These are phyloP conservation scores for Peromyscus attwateri DNA, from an alignment of 2,797 vertebrate genomes.

Conservation along the genomic window DNA sequence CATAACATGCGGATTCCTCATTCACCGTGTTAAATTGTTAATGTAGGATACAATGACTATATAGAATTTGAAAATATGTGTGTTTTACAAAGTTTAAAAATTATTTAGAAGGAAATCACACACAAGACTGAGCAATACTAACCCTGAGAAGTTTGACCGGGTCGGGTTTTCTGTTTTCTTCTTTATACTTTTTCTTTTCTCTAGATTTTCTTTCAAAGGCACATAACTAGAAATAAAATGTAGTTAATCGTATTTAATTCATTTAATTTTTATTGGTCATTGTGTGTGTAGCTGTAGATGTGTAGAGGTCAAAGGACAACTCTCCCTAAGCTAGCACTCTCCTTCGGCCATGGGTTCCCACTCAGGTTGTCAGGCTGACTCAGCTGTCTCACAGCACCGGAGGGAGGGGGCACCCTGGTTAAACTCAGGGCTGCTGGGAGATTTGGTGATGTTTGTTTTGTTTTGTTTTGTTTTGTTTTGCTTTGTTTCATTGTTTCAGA, in stretches of 20 bases:
- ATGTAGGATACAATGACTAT: constrained; percentile 26
- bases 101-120: not conserved
- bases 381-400: too few species aligned
- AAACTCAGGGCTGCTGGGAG: not conserved
- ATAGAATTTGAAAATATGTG: constrained; percentile 4
- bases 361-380: not conserved
- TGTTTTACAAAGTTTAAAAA: not conserved
- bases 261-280: not conserved
- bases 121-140: not conserved
- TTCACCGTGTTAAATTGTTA: constrained; percentile 10
- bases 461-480: not conserved
- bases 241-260: not conserved
- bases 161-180: constrained; percentile 15
- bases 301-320: not conserved
- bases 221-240: constrained; percentile 39
- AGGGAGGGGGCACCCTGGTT: too few species aligned
- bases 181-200: constrained; percentile 18
- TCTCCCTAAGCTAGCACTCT: not conserved
- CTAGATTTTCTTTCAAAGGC: not conserved
- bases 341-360: too few species aligned
- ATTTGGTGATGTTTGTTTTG: not conserved
- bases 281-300: not conserved
- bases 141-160: constrained; percentile 9
- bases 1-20: not conserved
- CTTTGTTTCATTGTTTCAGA: not conserved